Percentiles rank a stretch among this genome's conserved stretches.
These are phyloP conservation scores for Lasioglossum leucozonium DNA, from an alignment of 2,888 invertebrate genomes.

Conservation along the genomic window DNA sequence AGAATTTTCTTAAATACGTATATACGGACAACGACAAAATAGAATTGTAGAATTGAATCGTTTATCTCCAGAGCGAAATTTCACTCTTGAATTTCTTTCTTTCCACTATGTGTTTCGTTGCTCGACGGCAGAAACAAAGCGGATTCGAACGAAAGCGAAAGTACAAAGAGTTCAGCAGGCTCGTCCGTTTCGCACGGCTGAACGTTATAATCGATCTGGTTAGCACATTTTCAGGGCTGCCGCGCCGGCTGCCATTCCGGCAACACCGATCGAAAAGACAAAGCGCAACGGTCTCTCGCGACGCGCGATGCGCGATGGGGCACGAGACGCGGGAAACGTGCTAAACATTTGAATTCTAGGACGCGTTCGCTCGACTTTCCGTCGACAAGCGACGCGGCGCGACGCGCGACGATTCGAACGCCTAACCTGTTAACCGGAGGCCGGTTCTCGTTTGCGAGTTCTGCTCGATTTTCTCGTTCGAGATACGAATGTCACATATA, in stretches of 20 bases:
- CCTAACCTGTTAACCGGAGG: not conserved
- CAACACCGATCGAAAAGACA: not conserved
- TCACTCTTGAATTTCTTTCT: not conserved
- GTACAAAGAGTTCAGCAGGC: slow-evolving; percentile 8
- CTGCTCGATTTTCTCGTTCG: not conserved
- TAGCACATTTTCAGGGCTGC: not conserved
- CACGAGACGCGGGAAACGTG: not conserved
- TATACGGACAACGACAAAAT: too few relatives aligned
- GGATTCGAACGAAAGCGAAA: not conserved
- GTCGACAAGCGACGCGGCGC: not conserved
- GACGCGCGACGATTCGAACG: not conserved
- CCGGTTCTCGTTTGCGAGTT: not conserved
- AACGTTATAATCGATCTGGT: not conserved
- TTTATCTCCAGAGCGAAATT: too few relatives aligned
- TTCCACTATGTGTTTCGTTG: not conserved
- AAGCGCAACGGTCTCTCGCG: not conserved
- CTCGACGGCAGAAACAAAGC: not conserved
- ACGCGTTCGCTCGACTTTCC: not conserved
- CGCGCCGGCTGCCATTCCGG: not conserved
- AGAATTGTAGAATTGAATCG: too few relatives aligned
- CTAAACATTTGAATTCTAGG: not conserved
- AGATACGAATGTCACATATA: not conserved
- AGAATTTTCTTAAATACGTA: too few relatives aligned
- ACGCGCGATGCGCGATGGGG: not conserved
- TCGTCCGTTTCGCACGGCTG: slow-evolving; percentile 1